phyloP scores from a whole-genome alignment of 2,113 vertebrate genomes.

The Poeciliopsis occidentalis region DNA sequence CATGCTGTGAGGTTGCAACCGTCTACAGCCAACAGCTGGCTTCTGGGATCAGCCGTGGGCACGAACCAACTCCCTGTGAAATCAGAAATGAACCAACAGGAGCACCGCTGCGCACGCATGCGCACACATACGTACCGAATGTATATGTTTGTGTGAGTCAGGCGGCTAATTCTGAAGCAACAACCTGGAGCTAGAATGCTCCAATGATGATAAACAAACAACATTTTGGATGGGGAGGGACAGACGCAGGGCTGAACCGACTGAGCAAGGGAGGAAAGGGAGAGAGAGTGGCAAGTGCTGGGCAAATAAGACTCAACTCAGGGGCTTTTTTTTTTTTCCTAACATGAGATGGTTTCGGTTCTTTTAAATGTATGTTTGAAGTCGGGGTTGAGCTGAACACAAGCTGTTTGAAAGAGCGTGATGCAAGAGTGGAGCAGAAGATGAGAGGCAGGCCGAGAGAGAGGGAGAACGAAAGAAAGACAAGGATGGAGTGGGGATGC shows the following conservation, averaged over 20 bases:
- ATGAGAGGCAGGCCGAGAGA: constrained; percentile 61
- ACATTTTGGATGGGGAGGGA: constrained; percentile 69
- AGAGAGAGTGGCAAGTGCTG: constrained; percentile 50
- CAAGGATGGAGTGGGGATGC: constrained; percentile 12
- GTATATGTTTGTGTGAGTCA: constrained; percentile 26
- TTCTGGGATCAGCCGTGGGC: constrained; percentile 62
- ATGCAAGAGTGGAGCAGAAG: constrained; percentile 71
- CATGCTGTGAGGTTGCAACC: constrained; percentile 50
- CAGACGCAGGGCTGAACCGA: constrained; percentile 45
- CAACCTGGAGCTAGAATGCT: constrained; percentile 75
- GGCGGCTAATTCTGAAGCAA: constrained; percentile 71
- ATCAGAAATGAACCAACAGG: constrained; percentile 52
- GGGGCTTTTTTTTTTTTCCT: constrained; percentile 53
- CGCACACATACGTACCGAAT: neutral
- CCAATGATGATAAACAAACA: constrained; percentile 80
- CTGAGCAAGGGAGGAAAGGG: constrained; percentile 35
- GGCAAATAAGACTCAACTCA: constrained; percentile 77
- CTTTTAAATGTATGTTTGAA: constrained; percentile 78
- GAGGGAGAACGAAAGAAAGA: constrained; percentile 14
- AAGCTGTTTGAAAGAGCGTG: constrained; percentile 76
- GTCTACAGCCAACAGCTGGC: constrained; percentile 58
- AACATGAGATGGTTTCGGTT: constrained; percentile 76
- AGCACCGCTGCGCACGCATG: constrained; percentile 3
- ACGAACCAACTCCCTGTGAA: constrained; percentile 62
- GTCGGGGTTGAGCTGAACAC: constrained; percentile 70